Evolutionary conservation across 2,797 vertebrate species (phyloP), one percentile per base, ranked within the genome.

Genomic region (Chromis chromis): DNA sequence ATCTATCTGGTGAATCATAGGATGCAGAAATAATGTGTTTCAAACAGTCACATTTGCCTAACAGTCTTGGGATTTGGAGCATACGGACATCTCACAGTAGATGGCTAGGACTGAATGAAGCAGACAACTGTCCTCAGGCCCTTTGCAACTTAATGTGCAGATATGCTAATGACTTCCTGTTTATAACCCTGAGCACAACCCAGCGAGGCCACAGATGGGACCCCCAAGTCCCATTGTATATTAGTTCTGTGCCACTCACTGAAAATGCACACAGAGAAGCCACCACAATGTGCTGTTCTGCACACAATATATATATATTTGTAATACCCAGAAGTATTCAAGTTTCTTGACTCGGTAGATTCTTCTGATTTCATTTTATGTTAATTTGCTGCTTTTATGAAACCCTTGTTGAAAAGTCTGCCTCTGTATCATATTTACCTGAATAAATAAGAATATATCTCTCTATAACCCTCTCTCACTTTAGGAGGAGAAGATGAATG

Each of bases 401-500:
- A 24, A 50, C 16, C 42, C 0, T 44, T 17, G 14, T 40, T 54
- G 13, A 58, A 53, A 53, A 59, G 7, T 9, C 21, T 39, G n/a
- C 10, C 28, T 42, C 31, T 56, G 54, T 27, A 21, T 48, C 28
- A 40, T 46, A 4, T 24, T 55, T 24, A 31, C 44, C n/a, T 63
- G 14, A 33, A 59, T 27, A 27, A 63, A 1, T 14, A 24, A 40
- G 3, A 76, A 36, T 14, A 21, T 40, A 33, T 46, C 2, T 46
- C 17, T 46, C 4, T 2, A n/a, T 16, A 19, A 7, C 42, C n/a
- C 2, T 49, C 16, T 59, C 19, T 68, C n/a, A 54, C 85, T 79
- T 61, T 76, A 97, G 96, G 92, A 94, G 93, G 95, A 96, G 95
- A 98, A 92, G 92, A 99, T 99, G 97, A 96, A 98, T 95, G 95